A percentile compares a stretch with the other conserved stretches of the same genome.
Evolutionary conservation across 2,888 invertebrate genomes (phyloP).

Genomic region (Oeneis ivallda): DNA sequence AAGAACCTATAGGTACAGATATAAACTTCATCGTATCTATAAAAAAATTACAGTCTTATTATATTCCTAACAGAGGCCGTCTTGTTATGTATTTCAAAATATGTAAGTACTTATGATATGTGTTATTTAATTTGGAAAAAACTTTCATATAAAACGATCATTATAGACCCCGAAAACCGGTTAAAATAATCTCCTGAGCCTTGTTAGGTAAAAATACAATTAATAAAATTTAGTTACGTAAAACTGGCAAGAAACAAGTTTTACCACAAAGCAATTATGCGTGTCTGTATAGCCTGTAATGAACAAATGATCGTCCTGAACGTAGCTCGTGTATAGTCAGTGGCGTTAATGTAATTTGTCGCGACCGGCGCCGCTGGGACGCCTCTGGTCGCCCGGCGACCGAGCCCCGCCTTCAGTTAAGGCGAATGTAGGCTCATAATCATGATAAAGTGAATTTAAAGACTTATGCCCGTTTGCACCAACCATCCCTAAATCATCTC

Average conservation of each 20-base stretch:
- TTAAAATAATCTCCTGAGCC: not conserved
- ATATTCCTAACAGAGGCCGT: too few species aligned
- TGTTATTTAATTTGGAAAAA: not conserved
- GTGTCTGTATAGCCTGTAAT: conserved; percentile 3
- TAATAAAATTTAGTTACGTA: not conserved
- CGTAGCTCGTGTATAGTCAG: conserved; percentile 30
- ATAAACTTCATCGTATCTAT: too few species aligned
- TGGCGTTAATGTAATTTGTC: conserved; percentile 37
- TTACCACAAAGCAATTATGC: not conserved
- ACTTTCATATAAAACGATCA: not conserved
- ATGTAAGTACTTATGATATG: not conserved
- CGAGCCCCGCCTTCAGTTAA: conserved; percentile 32
- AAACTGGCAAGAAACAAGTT: not conserved
- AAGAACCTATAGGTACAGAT: too few species aligned
- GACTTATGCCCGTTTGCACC: not conserved
- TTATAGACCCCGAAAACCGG: conserved; percentile 1
- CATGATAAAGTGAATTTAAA: not conserved
- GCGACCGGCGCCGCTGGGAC: conserved; percentile 36
- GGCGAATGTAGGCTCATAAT: conserved; percentile 23
- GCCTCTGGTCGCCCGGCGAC: conserved; percentile 39
- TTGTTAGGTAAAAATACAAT: not conserved
- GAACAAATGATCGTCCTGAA: conserved; percentile 20
- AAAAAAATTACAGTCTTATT: too few species aligned
- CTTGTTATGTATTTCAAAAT: too few species aligned
- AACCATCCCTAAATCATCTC: too few species aligned